Percentiles rank a stretch among this genome's conserved stretches.
Conservation (phyloP, 2,888 invertebrate species). For the Drosophila stalkeri region DNA sequence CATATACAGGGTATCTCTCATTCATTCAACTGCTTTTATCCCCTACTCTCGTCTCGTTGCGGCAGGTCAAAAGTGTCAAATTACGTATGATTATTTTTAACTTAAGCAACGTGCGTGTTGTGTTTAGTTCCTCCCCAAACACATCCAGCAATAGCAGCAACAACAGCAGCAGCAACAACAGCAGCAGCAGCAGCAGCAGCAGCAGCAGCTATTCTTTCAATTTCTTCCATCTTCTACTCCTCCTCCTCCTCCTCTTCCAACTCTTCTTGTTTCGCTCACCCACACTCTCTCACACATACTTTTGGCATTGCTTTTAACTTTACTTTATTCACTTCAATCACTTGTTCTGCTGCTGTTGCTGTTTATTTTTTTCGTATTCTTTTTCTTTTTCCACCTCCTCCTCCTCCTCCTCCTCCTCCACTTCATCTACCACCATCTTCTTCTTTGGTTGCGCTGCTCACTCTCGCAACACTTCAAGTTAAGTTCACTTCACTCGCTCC, state of each 20-base stretch:
- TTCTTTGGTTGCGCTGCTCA: neutral
- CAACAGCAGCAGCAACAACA: too few relatives aligned
- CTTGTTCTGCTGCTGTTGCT: constrained; percentile 16
- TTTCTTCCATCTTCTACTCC: neutral
- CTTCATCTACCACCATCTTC: neutral
- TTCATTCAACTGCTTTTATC: neutral
- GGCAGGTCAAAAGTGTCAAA: constrained; percentile 77
- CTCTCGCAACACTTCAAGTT: constrained; percentile 8
- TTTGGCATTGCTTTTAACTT: constrained; percentile 18
- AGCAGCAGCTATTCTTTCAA: neutral
- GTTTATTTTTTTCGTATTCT: neutral
- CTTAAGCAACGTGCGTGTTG: constrained; percentile 37
- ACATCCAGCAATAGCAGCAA: neutral
- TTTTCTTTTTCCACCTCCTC: neutral
- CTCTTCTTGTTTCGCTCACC: neutral
- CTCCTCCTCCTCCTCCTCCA: neutral
- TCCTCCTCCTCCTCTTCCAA: neutral
- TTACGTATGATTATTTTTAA: constrained; percentile 71
- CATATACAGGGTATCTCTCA: neutral
- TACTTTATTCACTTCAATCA: constrained; percentile 15
- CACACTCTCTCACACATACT: neutral
- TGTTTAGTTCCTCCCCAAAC: neutral
- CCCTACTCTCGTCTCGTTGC: constrained; percentile 41
- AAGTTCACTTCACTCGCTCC: constrained; percentile 7
- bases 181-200: neutral